These are phyloP conservation scores for Diuraphis noxia DNA, from an alignment of 1,140 invertebrate genomes.

Conservation along the genomic window DNA sequence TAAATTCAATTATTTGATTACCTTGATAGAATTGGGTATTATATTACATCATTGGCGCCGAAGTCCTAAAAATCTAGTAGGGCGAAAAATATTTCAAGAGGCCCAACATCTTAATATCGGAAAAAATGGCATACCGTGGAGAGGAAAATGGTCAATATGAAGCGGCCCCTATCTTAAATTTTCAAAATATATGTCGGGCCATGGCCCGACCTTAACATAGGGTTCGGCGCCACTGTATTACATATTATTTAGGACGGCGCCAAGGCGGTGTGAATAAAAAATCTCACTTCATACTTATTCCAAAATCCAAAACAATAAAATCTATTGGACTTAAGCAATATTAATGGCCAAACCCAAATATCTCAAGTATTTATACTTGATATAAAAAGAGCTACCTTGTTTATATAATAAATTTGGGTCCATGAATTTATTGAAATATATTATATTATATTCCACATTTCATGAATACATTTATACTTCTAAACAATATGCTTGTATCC, in stretches of 20 bases:
- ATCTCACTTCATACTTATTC: background rate
- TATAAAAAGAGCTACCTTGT: background rate
- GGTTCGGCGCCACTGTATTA: too few relatives aligned
- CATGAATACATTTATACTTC: background rate
- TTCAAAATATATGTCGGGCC: too few relatives aligned
- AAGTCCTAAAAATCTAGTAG: too few relatives aligned
- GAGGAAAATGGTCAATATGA: too few relatives aligned
- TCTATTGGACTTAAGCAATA: background rate
- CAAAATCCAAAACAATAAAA: background rate
- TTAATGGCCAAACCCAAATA: background rate
- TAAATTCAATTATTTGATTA: background rate
- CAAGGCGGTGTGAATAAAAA: background rate
- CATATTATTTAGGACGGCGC: too few relatives aligned
- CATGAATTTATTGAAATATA: background rate
- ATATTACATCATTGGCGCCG: too few relatives aligned
- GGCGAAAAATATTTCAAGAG: too few relatives aligned
- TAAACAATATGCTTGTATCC: background rate
- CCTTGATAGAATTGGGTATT: too few relatives aligned
- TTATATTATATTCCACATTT: background rate
- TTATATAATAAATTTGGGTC: background rate
- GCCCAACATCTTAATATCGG: too few relatives aligned
- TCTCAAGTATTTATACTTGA: background rate
- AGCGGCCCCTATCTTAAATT: too few relatives aligned
- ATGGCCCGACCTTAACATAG: too few relatives aligned
- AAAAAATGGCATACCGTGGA: too few relatives aligned